phyloP scores from a whole-genome alignment of 2,113 vertebrate species.

The Sardina pilchardus region DNA sequence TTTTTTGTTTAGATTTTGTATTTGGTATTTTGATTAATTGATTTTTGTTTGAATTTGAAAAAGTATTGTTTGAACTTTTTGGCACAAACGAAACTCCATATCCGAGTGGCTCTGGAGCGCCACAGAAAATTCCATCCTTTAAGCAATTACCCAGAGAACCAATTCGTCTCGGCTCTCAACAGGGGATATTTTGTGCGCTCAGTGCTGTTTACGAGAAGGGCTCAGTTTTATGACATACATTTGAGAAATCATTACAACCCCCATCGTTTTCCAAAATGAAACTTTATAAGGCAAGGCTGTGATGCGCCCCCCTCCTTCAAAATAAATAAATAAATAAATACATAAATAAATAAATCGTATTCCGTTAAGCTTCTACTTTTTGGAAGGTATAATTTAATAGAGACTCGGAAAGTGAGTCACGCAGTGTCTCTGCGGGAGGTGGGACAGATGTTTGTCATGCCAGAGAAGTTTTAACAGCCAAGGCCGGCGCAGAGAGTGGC shows the following conservation, averaged over 20 bases:
- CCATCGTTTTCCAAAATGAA: neutral
- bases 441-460: neutral
- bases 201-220: neutral
- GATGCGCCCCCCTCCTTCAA: no score
- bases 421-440: neutral
- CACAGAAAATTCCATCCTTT: neutral
- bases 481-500: neutral
- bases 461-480: neutral
- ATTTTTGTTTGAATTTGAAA: no score
- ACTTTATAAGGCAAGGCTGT: neutral
- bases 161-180: neutral
- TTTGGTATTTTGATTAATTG: no score
- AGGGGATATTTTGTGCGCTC: neutral
- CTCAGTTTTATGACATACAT: neutral
- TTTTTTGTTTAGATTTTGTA: no score
- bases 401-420: no score
- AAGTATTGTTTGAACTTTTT: no score
- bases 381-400: no score
- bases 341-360: no score
- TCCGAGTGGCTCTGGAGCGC: no score
- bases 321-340: no score
- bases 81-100: no score
- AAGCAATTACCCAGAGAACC: neutral
- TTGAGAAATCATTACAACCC: neutral
- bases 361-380: no score